Base-by-base conservation (phyloP, 2,113 vertebrate genomes). In the Xiphias gladius region DNA sequence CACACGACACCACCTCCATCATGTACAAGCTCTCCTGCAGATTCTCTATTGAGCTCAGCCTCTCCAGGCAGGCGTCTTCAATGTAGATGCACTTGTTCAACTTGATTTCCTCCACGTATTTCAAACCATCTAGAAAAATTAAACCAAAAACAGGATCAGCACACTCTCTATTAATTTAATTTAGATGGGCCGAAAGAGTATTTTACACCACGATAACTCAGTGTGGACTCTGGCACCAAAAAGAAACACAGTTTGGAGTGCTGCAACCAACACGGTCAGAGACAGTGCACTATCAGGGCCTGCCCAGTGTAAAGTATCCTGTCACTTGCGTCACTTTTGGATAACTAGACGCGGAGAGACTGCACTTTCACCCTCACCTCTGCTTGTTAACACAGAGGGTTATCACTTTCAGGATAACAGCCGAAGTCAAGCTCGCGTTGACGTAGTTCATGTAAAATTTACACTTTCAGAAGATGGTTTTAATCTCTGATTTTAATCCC, bases 31-130 rank as follows among this genome's bases (percentile, higher is more conserved):
- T 99, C 86, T 93, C 92, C 92, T 96, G 97, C 61, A 99, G 95
- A 13, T 86, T 97, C 89, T 92, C 92, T 0, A 95, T 93, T 9
- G 96, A 89, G 54, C 97, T 95, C 82, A 99, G 91, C 79, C 92
- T 95, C 94, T 97, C 94, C 94, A 99, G 93, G 77, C 97, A 99
- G 9, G 78, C 0, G 7, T 99, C 99, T 80, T 98, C 96, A 0
- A 99, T 96, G 90, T 99, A 99, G 54, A 97, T 96, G 82, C 97
- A 98, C 88, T 96, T 97, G 81, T 92, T 95, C 14, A 99, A 85
- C 79, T 88, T 97, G 69, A 99, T 96, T 87, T 98, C 97, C n/a
- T 96, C 95, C 22, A 99, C 79, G 1, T 97, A 88, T 58, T 97
- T 86, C 37, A 99, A 93, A 43, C 96, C 97, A n/a, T 98, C 98